Conservation (phyloP, 2,113 vertebrate species). For the Eptesicus fuscus region DNA sequence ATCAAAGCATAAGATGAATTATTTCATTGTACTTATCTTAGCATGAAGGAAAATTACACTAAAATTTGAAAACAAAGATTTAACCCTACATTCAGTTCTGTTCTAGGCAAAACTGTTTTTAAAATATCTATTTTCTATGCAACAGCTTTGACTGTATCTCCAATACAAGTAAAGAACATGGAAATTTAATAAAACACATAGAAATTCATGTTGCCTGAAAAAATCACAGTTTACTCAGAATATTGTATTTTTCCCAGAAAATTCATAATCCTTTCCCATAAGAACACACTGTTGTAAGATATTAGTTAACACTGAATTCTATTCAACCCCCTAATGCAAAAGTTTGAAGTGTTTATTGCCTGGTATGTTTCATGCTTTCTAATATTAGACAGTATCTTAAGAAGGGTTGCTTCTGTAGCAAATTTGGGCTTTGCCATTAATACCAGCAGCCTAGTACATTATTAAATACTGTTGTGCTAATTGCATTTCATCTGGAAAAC, state of each 20-base stretch:
- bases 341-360: background rate
- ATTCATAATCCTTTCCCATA: background rate
- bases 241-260: slow-evolving; percentile 23
- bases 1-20: slow-evolving; percentile 34
- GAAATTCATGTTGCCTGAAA: background rate
- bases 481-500: slow-evolving; percentile 13
- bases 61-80: background rate
- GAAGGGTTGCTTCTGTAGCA: background rate
- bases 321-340: background rate
- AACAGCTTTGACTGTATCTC: background rate
- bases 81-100: background rate
- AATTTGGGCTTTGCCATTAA: background rate
- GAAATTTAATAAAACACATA: background rate
- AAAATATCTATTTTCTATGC: slow-evolving; percentile 3
- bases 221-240: background rate
- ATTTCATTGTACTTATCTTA: slow-evolving; percentile 61
- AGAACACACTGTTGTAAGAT: background rate
- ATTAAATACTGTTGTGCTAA: slow-evolving; percentile 51
- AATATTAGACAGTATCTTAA: slow-evolving; percentile 16
- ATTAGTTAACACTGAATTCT: background rate
- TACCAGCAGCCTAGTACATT: background rate
- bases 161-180: background rate
- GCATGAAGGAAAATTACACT: background rate
- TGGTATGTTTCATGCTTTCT: slow-evolving; percentile 22
- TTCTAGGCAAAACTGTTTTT: slow-evolving; percentile 4